Base-by-base conservation (phyloP, 1,140 invertebrate species). In the Copidosoma floridanum region DNA sequence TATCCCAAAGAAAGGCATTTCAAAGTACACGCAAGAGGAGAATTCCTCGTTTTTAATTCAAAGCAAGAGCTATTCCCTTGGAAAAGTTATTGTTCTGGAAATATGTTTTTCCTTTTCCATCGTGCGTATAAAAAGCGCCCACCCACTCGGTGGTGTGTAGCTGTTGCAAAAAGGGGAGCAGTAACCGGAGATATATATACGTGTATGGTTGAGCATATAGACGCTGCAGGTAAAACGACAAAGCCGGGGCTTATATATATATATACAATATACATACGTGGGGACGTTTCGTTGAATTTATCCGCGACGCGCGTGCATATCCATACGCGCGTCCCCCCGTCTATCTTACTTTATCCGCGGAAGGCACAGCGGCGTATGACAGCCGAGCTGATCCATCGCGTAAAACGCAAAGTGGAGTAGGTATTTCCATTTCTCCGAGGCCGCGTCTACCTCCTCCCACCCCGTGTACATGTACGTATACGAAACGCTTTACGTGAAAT, bases 351-450 rank as follows among this genome's bases (percentile, higher is more conserved):
- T 79, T 75, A 80, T 79, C 71, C 75, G 70, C 68, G 69, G 71
- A 65, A 76, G 69, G 73, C 72, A 70, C 69, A 65, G 68, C 71
- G 65, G 63, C 71, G 72, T 78, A 77, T 75, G 76, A 80, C 76
- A 77, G 74, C 73, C 68, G 74, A 71, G 76, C 75, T 80, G 76
- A 80, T 80, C 78, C 78, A 80, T 80, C 76, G 73, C 75, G 78
- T 78, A 75, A 80, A 80, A 78, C 76, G 76, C 78, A 77, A 77
- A 78, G 75, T 75, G 74, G 75, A 71, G 69, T 79, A 78, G n/a
- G n/a, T n/a, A n/a, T n/a, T 80, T 77, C 75, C 74, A 73, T 77
- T 78, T 76, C 75, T 78, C n/a, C n/a, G 74, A 75, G 75, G 71
- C 67, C 21, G 23, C 12, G 11, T 29, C 38, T 27, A 7, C 52